Base-by-base conservation (phyloP, 2,113 vertebrate genomes). In the Colistium nudipinnis region DNA sequence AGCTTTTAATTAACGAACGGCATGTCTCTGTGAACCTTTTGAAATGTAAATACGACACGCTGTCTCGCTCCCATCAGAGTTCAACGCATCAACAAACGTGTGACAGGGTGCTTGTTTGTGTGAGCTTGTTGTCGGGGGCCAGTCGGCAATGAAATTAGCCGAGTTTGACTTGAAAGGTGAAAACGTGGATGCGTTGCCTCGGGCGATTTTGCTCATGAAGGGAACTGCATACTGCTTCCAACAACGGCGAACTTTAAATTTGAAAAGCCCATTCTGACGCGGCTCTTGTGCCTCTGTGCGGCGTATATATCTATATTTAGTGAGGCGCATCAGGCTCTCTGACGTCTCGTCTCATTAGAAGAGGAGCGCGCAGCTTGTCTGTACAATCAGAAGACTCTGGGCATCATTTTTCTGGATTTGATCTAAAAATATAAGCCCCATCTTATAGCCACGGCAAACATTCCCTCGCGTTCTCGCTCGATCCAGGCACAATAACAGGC, bases 251-350 rank as follows among this genome's bases (percentile, higher is more conserved):
- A 65, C 67, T 80, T 83, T 49, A 56, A 45, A 70, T 76, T 61
- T 76, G 16, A 72, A 84, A 84, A 66, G 56, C 61, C 24, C 44
- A 36, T 74, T 80, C 41, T 66, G 67, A 83, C 66, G 63, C 35
- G 59, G 72, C 83, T 70, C 62, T 74, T 62, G 72, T 53, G 74
- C 59, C 24, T 33, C 73, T 68, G 61, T 64, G 59, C 71, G 75
- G 44, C n/a, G n/a, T n/a, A n/a, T 3, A 2, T 70, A 41, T 88
- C 85, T 88, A 89, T 87, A 86, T 91, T 91, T 87, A 91, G 84
- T 35, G 52, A 68, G 61, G 75, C 62, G 19, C 71, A 78, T 79
- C 60, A 56, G 64, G 53, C 73, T 79, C 61, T 71, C 70, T 82
- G 83, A 84, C 74, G 68, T 85, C 78, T 80, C 20, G 38, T 87